Conservation (phyloP, 2,888 invertebrate species). For the Pyrrhia umbra region DNA sequence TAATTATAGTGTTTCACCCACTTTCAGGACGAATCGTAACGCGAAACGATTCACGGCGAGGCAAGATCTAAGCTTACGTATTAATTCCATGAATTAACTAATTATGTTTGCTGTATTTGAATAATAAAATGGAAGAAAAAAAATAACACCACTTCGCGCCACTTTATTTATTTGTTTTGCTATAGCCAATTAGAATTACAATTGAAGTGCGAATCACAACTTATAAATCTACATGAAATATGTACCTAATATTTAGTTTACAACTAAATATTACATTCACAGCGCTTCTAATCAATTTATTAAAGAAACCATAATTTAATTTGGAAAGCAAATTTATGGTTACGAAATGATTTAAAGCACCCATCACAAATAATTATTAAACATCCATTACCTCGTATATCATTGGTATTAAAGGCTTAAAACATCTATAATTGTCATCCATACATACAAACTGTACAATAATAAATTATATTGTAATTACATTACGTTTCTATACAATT, state of each 20-base stretch:
- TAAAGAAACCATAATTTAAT: conserved; percentile 5
- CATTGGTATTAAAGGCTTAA: conserved; percentile 29
- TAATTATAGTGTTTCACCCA: too few relatives aligned
- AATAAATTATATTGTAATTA: conserved; percentile 40
- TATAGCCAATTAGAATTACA: conserved; percentile 61
- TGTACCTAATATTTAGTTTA: conserved; percentile 41
- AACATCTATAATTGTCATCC: conserved; percentile 15
- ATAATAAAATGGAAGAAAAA: not conserved
- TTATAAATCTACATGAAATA: conserved; percentile 42
- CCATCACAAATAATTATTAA: conserved; percentile 43
- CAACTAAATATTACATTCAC: conserved; percentile 50
- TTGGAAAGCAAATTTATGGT: conserved; percentile 11
- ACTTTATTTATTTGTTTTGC: conserved; percentile 58
- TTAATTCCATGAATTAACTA: too few relatives aligned
- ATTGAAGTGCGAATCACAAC: conserved; percentile 60
- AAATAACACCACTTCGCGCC: conserved; percentile 40
- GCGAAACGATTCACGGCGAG: too few relatives aligned
- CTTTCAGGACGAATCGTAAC: too few relatives aligned
- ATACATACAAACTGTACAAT: conserved; percentile 37
- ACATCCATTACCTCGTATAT: conserved; percentile 42
- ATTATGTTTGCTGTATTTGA: too few relatives aligned
- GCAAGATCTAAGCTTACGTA: too few relatives aligned
- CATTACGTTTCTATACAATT: conserved; percentile 32
- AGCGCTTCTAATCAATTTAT: conserved; percentile 37
- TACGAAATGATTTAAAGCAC: conserved; percentile 40